Conservation (phyloP, 2,888 invertebrate genomes). For the Nephrotoma guestfalica region DNA sequence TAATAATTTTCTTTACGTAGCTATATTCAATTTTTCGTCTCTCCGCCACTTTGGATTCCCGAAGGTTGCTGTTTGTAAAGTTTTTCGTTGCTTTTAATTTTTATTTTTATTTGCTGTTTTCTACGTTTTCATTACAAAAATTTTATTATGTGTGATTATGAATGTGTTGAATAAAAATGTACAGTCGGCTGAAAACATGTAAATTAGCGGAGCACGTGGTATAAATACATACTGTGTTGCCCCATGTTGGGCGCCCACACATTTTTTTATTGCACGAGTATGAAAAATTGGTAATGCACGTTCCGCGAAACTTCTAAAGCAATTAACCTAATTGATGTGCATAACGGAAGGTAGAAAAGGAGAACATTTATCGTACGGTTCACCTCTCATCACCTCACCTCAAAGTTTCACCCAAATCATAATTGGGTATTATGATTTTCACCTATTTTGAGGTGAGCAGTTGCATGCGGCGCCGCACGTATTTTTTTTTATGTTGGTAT, state of each 20-base stretch:
- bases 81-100: neutral
- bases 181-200: neutral
- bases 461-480: too few relatives aligned
- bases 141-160: neutral
- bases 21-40: neutral
- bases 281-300: too few relatives aligned
- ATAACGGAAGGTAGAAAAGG: too few relatives aligned
- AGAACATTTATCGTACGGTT: too few relatives aligned
- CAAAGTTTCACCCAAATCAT: too few relatives aligned
- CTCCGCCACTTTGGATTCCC: neutral
- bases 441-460: too few relatives aligned
- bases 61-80: neutral
- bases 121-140: neutral
- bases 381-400: too few relatives aligned
- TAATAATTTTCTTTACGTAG: neutral
- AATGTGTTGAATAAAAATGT: neutral
- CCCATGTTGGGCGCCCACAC: neutral
- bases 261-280: neutral
- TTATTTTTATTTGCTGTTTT: neutral
- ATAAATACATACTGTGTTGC: neutral
- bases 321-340: too few relatives aligned
- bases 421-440: too few relatives aligned
- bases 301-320: too few relatives aligned
- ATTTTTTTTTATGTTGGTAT: too few relatives aligned
- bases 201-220: neutral